Evolutionary conservation across 2,888 invertebrate species (phyloP).

Genomic region (Eudasyphora cyanicolor): DNA sequence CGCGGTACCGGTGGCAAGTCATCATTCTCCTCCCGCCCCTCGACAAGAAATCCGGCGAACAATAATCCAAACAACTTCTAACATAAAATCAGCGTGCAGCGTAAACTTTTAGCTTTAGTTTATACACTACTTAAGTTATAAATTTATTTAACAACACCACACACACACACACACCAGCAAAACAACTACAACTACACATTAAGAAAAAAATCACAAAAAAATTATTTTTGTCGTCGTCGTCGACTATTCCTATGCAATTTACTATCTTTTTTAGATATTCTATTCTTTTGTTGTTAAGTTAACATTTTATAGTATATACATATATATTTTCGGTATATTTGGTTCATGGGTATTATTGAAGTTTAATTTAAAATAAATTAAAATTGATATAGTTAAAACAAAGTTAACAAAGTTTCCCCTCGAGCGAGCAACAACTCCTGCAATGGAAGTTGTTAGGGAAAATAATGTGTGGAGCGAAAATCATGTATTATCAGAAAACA

Average conservation of each 20-base stretch:
- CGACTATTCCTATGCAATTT: conserved; percentile 27
- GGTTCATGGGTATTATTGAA: conserved; percentile 57
- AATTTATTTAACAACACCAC: conserved; percentile 63
- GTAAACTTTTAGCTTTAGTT: conserved; percentile 82
- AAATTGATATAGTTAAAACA: conserved; percentile 68
- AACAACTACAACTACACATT: conserved; percentile 18
- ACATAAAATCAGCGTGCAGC: conserved; percentile 81
- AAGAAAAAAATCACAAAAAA: conserved; percentile 23
- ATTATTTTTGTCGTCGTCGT: conserved; percentile 33
- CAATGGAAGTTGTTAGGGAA: conserved; percentile 65
- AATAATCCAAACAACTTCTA: conserved; percentile 83
- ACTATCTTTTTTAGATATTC: conserved; percentile 13
- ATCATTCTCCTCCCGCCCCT: conserved; percentile 82
- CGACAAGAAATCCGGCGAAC: conserved; percentile 81
- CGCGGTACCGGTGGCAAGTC: conserved; percentile 82
- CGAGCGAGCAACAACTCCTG: conserved; percentile 32
- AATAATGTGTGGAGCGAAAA: conserved; percentile 67
- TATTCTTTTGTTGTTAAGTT: conserved; percentile 28
- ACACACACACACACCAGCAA: not conserved
- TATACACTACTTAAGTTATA: conserved; percentile 83
- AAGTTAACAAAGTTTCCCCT: conserved; percentile 22
- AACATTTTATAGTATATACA: too few relatives aligned
- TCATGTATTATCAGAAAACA: conserved; percentile 46
- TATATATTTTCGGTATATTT: conserved; percentile 20
- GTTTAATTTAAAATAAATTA: conserved; percentile 71